Evolutionary conservation across 2,888 invertebrate genomes (phyloP).

Genomic region (Stenolophus ochropezus): DNA sequence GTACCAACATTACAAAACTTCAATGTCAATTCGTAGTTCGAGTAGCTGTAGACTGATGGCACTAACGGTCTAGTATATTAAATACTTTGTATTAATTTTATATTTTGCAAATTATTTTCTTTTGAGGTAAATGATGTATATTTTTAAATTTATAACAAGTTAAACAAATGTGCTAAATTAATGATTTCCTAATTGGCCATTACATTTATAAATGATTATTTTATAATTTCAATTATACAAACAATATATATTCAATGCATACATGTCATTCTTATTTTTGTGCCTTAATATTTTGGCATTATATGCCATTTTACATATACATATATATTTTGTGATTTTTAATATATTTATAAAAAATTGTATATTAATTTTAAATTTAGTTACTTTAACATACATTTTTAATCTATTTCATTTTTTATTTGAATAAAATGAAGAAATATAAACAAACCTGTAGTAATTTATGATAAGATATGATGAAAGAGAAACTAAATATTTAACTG

Average conservation of each 20-base stretch:
- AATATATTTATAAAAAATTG: constrained; percentile 15
- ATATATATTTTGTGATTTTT: constrained; percentile 25
- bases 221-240: neutral
- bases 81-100: constrained; percentile 19
- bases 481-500: constrained; percentile 1
- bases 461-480: constrained; percentile 11
- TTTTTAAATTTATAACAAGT: constrained; percentile 20
- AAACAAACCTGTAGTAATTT: constrained; percentile 2
- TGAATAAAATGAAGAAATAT: neutral
- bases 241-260: neutral
- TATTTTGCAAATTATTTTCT: constrained; percentile 4
- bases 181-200: constrained; percentile 28
- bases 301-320: neutral
- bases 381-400: constrained; percentile 1
- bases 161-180: constrained; percentile 29
- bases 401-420: neutral
- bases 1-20: constrained; percentile 44
- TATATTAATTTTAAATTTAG: neutral
- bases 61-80: constrained; percentile 33
- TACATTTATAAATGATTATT: neutral
- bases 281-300: constrained; percentile 14
- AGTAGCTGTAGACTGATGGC: constrained; percentile 24
- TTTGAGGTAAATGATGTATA: constrained; percentile 38
- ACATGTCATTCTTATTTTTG: constrained; percentile 35
- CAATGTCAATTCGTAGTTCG: constrained; percentile 22